These are phyloP conservation scores for Sebastolobus alascanus DNA, from an alignment of 2,797 vertebrate genomes.

Conservation along the genomic window DNA sequence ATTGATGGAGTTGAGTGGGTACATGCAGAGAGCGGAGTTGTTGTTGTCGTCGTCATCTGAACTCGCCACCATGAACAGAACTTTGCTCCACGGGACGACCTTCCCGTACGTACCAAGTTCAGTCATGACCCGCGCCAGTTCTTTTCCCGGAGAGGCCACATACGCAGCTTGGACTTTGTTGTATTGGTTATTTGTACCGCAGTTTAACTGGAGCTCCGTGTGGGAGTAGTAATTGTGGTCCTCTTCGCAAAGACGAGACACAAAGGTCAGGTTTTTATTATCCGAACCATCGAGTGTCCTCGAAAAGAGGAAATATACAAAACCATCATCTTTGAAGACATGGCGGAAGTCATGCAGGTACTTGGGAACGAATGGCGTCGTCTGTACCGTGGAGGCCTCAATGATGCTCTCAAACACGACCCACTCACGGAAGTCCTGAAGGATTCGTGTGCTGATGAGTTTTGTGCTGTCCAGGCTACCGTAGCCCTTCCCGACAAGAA, in stretches of 20 bases:
- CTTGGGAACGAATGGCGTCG: conserved; percentile 88
- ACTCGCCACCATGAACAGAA: conserved; percentile 85
- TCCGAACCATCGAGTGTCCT: conserved; percentile 88
- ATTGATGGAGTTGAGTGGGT: conserved; percentile 89
- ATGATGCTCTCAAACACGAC: conserved; percentile 94
- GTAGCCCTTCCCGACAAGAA: conserved; percentile 96
- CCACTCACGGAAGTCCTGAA: conserved; percentile 87
- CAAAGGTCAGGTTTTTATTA: conserved; percentile 89
- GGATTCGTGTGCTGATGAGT: conserved; percentile 96
- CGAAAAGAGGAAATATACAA: conserved; percentile 95
- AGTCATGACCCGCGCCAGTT: conserved; percentile 76
- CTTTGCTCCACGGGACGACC: conserved; percentile 73
- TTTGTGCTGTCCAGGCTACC: conserved; percentile 92
- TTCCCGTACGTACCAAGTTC: conserved; percentile 64
- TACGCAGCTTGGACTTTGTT: conserved; percentile 86
- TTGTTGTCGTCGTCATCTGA: conserved; percentile 69
- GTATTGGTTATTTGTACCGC: conserved; percentile 78
- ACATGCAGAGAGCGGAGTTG: conserved; percentile 92
- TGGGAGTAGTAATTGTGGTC: conserved; percentile 94
- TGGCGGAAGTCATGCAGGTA: conserved; percentile 92
- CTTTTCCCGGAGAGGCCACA: conserved; percentile 82
- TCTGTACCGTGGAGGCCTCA: conserved; percentile 92
- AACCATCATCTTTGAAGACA: conserved; percentile 89
- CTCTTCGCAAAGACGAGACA: conserved; percentile 92
- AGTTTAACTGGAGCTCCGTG: conserved; percentile 93